A percentile compares a stretch with the other conserved stretches of the same genome.
Conservation (phyloP, 2,888 invertebrate genomes). For the Myathropa florea region DNA sequence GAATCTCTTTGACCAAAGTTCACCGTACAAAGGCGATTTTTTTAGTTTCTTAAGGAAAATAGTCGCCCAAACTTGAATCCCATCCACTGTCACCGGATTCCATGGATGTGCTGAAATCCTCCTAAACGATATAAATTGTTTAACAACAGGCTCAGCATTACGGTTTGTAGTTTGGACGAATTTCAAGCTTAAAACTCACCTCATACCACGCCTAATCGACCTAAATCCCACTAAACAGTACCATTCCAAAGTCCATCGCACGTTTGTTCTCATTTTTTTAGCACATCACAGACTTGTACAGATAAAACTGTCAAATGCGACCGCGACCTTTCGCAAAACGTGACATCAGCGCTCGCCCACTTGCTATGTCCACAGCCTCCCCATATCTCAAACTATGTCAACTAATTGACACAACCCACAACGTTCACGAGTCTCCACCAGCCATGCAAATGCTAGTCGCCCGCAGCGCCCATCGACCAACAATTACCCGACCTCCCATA, state of each 20-base stretch:
- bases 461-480: neutral
- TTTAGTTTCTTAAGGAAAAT: too few relatives aligned
- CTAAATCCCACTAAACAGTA: neutral
- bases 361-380: neutral
- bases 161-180: too few relatives aligned
- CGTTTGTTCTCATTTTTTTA: neutral
- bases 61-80: too few relatives aligned
- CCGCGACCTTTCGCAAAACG: neutral
- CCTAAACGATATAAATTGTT: too few relatives aligned
- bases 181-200: too few relatives aligned
- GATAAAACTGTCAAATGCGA: too few relatives aligned
- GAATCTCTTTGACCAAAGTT: too few relatives aligned
- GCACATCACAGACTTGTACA: neutral
- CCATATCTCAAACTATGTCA: neutral
- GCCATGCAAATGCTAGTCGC: neutral
- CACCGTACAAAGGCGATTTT: too few relatives aligned
- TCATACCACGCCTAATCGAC: neutral
- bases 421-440: neutral
- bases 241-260: neutral
- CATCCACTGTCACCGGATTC: too few relatives aligned
- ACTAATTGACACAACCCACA: slow-evolving; percentile 35
- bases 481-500: slow-evolving; percentile 33
- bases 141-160: too few relatives aligned
- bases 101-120: too few relatives aligned
- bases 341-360: neutral